Conservation (phyloP, 2,113 vertebrate genomes). For the Brachyistius frenatus region DNA sequence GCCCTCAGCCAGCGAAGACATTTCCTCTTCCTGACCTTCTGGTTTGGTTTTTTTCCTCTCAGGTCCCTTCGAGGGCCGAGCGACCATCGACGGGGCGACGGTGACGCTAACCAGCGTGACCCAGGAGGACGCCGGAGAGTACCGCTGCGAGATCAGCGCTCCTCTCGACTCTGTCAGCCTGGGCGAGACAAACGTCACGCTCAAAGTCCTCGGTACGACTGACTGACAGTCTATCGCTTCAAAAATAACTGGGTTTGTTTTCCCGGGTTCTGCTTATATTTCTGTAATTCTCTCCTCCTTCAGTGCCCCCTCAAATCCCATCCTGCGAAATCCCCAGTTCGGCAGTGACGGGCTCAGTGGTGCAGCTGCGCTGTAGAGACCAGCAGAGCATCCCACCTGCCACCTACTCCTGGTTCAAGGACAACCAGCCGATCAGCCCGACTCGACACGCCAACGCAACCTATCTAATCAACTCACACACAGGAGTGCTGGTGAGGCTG, state of each 20-base stretch:
- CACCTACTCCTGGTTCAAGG: slow-evolving; percentile 91
- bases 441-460: slow-evolving; percentile 81
- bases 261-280: background rate
- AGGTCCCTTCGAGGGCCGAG: slow-evolving; percentile 89
- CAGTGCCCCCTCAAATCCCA: slow-evolving; percentile 89
- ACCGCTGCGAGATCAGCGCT: slow-evolving; percentile 95
- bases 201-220: slow-evolving; percentile 90
- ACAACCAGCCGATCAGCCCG: slow-evolving; percentile 76
- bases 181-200: slow-evolving; percentile 89
- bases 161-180: slow-evolving; percentile 83
- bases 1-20: slow-evolving; percentile 7
- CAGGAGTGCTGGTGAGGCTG: slow-evolving; percentile 89
- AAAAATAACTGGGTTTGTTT: too few relatives aligned
- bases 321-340: slow-evolving; percentile 89
- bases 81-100: slow-evolving; percentile 88
- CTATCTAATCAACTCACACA: slow-evolving; percentile 84
- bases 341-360: slow-evolving; percentile 87
- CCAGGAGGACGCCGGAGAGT: slow-evolving; percentile 91
- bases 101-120: slow-evolving; percentile 90
- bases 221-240: too few relatives aligned
- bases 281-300: too few relatives aligned
- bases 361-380: slow-evolving; percentile 90
- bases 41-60: slow-evolving; percentile 25
- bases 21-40: slow-evolving; percentile 17
- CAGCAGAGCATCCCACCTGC: slow-evolving; percentile 89